Evolutionary conservation across 1,140 invertebrate genomes (phyloP).

Genomic region (Calliopsis andreniformis): DNA sequence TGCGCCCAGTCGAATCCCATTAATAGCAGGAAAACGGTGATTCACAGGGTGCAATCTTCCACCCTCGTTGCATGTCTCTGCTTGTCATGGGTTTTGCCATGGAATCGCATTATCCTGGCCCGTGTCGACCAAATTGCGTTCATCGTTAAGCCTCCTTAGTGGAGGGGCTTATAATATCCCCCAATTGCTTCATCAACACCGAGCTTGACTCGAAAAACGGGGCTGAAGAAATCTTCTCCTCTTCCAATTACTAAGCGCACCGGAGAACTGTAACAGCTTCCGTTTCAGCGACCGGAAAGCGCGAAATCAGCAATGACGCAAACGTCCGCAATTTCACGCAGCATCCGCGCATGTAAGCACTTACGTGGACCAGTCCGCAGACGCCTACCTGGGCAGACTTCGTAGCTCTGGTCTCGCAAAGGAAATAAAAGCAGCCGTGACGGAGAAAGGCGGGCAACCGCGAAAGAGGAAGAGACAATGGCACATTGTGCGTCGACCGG

Average conservation of each 20-base stretch:
- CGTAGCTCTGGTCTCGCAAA: not conserved
- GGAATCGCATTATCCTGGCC: conserved; percentile 14
- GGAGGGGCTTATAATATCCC: not conserved
- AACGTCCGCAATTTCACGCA: conserved; percentile 17
- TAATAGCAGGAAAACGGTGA: conserved; percentile 61
- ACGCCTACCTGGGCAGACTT: not conserved
- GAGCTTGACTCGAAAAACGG: not conserved
- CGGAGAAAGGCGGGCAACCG: conserved; percentile 28
- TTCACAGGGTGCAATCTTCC: conserved; percentile 54
- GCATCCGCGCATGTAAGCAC: not conserved
- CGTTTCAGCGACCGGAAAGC: too few relatives aligned
- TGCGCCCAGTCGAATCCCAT: conserved; percentile 49
- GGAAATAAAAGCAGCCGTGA: conserved; percentile 34
- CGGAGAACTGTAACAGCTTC: too few relatives aligned
- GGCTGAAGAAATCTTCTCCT: too few relatives aligned
- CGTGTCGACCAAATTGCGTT: conserved; percentile 7
- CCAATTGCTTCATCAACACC: not conserved
- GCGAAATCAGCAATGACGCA: too few relatives aligned
- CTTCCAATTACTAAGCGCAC: too few relatives aligned
- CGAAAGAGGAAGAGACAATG: conserved; percentile 64
- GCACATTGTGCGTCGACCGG: conserved; percentile 62
- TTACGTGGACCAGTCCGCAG: too few relatives aligned
- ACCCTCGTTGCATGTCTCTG: conserved; percentile 38
- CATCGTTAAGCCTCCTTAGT: not conserved
- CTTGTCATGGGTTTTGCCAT: conserved; percentile 58